Evolutionary conservation across 2,888 invertebrate species (phyloP).

Genomic region (Notodonta ziczac): DNA sequence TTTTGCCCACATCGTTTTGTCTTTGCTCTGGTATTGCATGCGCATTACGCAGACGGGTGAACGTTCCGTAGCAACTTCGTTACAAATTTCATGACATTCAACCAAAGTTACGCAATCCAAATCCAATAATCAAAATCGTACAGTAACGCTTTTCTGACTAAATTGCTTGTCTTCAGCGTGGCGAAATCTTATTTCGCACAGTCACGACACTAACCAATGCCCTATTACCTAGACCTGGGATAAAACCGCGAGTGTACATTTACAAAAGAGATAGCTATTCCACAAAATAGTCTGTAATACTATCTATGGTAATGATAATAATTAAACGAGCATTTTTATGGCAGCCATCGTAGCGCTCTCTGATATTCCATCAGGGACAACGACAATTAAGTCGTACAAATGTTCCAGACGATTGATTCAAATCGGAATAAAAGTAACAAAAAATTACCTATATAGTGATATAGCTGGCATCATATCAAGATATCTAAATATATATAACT

Average conservation of each 20-base stretch:
- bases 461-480: not conserved
- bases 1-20: conserved; percentile 47
- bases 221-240: conserved; percentile 58
- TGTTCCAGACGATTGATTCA: conserved; percentile 5
- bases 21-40: conserved; percentile 50
- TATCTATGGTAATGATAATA: conserved; percentile 8
- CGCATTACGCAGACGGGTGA: conserved; percentile 65
- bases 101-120: conserved; percentile 56
- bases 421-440: conserved; percentile 22
- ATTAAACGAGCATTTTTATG: conserved; percentile 48
- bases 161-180: conserved; percentile 53
- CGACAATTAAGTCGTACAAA: not conserved
- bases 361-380: conserved; percentile 46
- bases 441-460: not conserved
- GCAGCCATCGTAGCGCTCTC: conserved; percentile 45
- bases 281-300: conserved; percentile 51
- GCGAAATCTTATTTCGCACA: conserved; percentile 58
- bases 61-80: conserved; percentile 57
- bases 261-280: conserved; percentile 57
- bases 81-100: conserved; percentile 66
- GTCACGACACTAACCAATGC: conserved; percentile 64
- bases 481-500: too few relatives aligned
- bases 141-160: conserved; percentile 47
- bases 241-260: conserved; percentile 55
- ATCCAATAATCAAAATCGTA: conserved; percentile 53